A percentile compares a stretch with the other conserved stretches of the same genome.
phyloP scores from a whole-genome alignment of 2,888 invertebrate genomes.

The Erynnis tages region DNA sequence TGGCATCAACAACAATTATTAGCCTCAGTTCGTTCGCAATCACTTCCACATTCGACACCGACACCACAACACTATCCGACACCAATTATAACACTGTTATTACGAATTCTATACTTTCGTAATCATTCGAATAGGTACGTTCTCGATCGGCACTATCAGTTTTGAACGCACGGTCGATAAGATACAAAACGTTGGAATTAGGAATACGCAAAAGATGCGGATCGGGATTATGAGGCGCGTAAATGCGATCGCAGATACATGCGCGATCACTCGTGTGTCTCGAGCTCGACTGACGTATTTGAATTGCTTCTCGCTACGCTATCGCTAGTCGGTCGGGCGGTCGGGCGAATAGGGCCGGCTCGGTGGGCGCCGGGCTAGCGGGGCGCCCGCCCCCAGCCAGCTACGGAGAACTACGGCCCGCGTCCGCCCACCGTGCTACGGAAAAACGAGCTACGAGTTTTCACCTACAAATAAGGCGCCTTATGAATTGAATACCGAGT shows the following conservation, averaged over 20 bases:
- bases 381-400: constrained; percentile 47
- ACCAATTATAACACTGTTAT: constrained; percentile 62
- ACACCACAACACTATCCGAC: constrained; percentile 50
- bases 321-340: constrained; percentile 30
- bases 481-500: constrained; percentile 17
- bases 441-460: constrained; percentile 63
- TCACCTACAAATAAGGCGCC: constrained; percentile 26
- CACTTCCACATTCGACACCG: constrained; percentile 51
- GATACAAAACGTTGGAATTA: constrained; percentile 33
- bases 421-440: constrained; percentile 71
- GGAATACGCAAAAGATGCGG: constrained; percentile 36
- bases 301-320: no score
- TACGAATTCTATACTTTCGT: constrained; percentile 64
- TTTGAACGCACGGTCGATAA: constrained; percentile 36
- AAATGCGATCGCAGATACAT: constrained; percentile 30
- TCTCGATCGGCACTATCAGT: constrained; percentile 35
- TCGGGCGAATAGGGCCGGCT: constrained; percentile 35
- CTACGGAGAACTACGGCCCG: constrained; percentile 54
- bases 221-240: constrained; percentile 42
- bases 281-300: constrained; percentile 66
- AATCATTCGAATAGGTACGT: constrained; percentile 24
- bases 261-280: constrained; percentile 44
- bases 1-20: constrained; percentile 47
- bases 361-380: constrained; percentile 47
- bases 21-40: constrained; percentile 48